Conservation (phyloP, 2,888 invertebrate genomes). For the Choristoneura rosaceana region DNA sequence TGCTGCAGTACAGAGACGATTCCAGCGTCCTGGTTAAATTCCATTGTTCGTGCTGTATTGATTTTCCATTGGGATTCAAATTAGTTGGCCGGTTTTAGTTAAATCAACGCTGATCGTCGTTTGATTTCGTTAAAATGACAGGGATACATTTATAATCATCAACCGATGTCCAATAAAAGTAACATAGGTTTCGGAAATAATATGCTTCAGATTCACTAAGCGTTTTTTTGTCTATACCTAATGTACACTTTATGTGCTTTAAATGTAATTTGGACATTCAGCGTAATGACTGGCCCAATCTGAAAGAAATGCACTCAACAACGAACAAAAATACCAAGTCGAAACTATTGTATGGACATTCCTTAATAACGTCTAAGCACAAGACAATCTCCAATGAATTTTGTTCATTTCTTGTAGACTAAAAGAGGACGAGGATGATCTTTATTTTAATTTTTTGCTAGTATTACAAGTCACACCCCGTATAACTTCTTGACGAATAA, state of each 20-base stretch:
- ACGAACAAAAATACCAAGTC: neutral
- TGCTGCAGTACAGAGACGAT: neutral
- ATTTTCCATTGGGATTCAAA: neutral
- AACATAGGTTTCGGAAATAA: no score
- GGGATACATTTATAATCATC: neutral
- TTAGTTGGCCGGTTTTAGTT: neutral
- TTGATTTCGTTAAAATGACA: neutral
- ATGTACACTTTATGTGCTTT: no score
- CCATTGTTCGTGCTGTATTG: slow-evolving; percentile 1
- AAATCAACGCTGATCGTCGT: neutral
- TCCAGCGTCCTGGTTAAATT: neutral
- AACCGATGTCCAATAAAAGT: neutral
- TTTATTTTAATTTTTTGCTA: no score
- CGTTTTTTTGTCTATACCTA: no score
- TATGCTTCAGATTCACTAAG: no score
- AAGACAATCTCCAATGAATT: no score
- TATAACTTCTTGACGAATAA: no score
- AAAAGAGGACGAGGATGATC: no score
- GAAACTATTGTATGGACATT: neutral
- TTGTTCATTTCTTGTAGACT: no score
- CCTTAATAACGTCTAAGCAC: no score
- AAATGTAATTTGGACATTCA: neutral
- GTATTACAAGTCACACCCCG: no score
- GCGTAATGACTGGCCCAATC: no score
- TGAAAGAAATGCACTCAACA: neutral